A percentile compares a stretch with the other conserved stretches of the same genome.
phyloP scores from a whole-genome alignment of 2,888 invertebrate species.

The Eristalis pertinax region DNA sequence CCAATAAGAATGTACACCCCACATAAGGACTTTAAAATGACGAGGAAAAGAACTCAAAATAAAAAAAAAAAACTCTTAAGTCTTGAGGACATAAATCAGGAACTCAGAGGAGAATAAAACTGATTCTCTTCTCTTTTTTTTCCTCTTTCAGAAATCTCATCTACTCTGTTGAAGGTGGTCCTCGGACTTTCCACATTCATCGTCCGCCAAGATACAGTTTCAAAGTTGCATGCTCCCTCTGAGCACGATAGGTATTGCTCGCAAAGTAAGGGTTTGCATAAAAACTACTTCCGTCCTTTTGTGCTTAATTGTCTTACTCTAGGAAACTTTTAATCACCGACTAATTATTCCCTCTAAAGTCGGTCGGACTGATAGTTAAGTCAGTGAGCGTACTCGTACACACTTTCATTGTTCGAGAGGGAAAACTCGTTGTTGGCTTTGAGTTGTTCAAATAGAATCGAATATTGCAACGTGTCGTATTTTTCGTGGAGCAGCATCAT shows the following conservation, averaged over 20 bases:
- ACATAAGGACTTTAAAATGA: not conserved
- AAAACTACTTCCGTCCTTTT: constrained; percentile 42
- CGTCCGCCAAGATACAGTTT: constrained; percentile 25
- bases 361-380: not conserved
- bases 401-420: not conserved
- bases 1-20: constrained; percentile 21
- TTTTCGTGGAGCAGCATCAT: not conserved
- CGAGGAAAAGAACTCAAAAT: not conserved
- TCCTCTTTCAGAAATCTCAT: not conserved
- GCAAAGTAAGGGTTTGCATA: constrained; percentile 40
- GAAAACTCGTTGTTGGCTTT: not conserved
- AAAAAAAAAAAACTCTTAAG: not conserved
- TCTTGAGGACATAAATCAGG: constrained; percentile 26
- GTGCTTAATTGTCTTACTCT: constrained; percentile 43
- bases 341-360: constrained; percentile 51
- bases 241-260: not conserved
- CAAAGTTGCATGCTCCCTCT: constrained; percentile 3
- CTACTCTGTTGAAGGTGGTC: not conserved
- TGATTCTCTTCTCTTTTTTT: not conserved
- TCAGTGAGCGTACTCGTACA: not conserved
- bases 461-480: constrained; percentile 40
- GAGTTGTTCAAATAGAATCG: constrained; percentile 26
- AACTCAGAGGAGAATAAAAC: constrained; percentile 10
- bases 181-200: not conserved
- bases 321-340: constrained; percentile 63